Evolutionary conservation across 2,113 vertebrate genomes (phyloP).

Genomic region (Nothoprocta pentlandii): DNA sequence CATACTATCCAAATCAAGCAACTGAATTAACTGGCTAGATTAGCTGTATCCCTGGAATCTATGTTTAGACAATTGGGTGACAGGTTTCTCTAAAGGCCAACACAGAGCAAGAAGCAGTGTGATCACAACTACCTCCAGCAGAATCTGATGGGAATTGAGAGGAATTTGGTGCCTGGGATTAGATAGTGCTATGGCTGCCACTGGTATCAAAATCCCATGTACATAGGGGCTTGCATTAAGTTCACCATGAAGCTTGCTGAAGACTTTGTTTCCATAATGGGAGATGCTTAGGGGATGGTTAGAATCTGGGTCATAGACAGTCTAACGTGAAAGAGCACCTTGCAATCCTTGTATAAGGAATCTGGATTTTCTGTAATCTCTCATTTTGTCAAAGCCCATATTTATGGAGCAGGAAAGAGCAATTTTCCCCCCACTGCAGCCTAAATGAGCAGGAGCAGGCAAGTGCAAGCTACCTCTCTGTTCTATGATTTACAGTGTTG

Average conservation of each 20-base stretch:
- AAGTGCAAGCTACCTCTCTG: background rate
- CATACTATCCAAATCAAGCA: background rate
- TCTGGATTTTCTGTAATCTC: background rate
- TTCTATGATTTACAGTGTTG: background rate
- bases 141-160: background rate
- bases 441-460: background rate
- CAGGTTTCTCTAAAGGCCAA: background rate
- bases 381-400: accelerated
- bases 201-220: background rate
- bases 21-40: background rate
- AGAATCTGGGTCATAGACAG: background rate
- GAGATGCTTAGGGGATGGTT: background rate
- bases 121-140: background rate
- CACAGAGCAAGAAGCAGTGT: too few relatives aligned
- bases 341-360: background rate
- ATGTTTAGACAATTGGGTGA: background rate
- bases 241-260: background rate
- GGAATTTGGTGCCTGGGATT: background rate
- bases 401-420: background rate
- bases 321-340: background rate
- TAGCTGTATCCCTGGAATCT: background rate
- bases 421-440: background rate
- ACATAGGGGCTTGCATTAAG: accelerated
- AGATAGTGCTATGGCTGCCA: background rate
- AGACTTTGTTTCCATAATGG: background rate